phyloP scores from a whole-genome alignment of 2,797 vertebrate species.

The Echiichthys vipera region DNA sequence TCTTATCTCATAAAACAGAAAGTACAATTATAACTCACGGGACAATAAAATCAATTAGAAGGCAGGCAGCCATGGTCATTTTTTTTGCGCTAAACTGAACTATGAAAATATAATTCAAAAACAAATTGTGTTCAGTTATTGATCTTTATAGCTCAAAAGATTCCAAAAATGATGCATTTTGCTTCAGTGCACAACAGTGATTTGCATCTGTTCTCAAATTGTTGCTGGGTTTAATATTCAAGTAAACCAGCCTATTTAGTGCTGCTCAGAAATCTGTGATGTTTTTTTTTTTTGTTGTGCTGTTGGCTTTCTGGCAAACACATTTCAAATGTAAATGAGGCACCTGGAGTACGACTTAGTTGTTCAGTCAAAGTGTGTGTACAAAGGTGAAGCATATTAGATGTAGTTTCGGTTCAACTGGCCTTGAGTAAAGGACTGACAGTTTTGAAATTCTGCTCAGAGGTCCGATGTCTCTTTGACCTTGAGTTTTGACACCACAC shows the following conservation, averaged over 20 bases:
- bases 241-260: slow-evolving; percentile 28
- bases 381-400: slow-evolving; percentile 7
- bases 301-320: slow-evolving; percentile 14
- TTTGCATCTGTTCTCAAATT: slow-evolving; percentile 36
- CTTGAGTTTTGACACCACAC: slow-evolving; percentile 41
- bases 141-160: slow-evolving; percentile 14
- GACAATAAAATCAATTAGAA: not conserved
- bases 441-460: slow-evolving; percentile 36
- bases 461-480: slow-evolving; percentile 46
- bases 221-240: slow-evolving; percentile 27
- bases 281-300: slow-evolving; percentile 18
- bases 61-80: too few species aligned
- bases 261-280: slow-evolving; percentile 26
- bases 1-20: not conserved
- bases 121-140: slow-evolving; percentile 8
- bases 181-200: slow-evolving; percentile 13
- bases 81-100: not conserved
- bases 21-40: not conserved
- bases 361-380: slow-evolving; percentile 14
- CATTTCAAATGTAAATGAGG: slow-evolving; percentile 34
- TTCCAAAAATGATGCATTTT: slow-evolving; percentile 26
- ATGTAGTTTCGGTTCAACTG: slow-evolving; percentile 30
- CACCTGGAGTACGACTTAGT: slow-evolving; percentile 29
- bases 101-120: slow-evolving; percentile 3
- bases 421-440: slow-evolving; percentile 28